Evolutionary conservation across 92 coral and sea anemone species (phyloP), one percentile per base, ranked within the genome.

Genomic region (Epizoanthus stellaris): DNA sequence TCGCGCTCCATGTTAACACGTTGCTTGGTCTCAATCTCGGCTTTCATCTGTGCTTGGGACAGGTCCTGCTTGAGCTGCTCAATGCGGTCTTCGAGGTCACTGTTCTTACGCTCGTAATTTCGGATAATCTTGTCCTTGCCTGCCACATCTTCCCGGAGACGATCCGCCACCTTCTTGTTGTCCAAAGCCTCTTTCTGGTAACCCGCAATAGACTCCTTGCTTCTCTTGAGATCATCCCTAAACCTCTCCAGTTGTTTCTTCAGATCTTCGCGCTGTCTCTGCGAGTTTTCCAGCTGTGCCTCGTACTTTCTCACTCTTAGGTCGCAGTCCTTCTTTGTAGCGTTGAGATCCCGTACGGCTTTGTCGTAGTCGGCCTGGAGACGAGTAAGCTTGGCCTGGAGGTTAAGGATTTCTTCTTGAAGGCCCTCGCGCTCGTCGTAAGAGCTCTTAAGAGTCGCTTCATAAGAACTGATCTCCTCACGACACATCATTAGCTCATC

Each of bases 311-410:
- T 91, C 63, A 92, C 94, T 86, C 88, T 89, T 67, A 97, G 84
- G 89, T 94, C 98, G 59, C 91, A 92, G 75, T 93, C 95, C 67
- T 95, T 97, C 89, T 90, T 95, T 62, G 94, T 87, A 67, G 98
- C 95, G 56, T 88, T 96, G 72, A 94, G 80, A 82, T 97, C 99
- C 58, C 98, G 88, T 58, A 89, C 64, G 60, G 99, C 95, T 80
- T 93, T 88, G 93, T 97, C 99, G 86, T 92, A 93, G 80, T 97
- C 99, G 43, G 89, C 86, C 85, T 97, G 99, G 53, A 97, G 88
- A 74, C 95, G 90, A 34, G 98, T 82, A 36, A 95, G 95, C 87
- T 89, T 93, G 84, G 92, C 86, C 86, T 93, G 96, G 67, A 97
- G 71, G 39, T 90, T 90, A 12, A 91, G 88, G 65, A 93, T 87